Conservation (phyloP, 2,113 vertebrate species). For the Candoia aspera region DNA sequence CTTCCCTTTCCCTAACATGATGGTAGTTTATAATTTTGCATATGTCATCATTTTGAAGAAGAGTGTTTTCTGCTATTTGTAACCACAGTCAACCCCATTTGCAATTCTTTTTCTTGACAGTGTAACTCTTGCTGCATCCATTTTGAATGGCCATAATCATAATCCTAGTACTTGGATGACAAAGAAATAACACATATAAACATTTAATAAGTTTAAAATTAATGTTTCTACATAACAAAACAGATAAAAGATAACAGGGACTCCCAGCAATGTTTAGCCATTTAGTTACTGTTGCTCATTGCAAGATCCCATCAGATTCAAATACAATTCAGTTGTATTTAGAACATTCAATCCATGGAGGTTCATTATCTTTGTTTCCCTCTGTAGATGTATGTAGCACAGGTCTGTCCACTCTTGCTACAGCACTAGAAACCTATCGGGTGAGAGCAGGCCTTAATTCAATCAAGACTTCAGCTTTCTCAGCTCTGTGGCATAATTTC, state of each 20-base stretch:
- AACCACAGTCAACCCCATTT: background rate
- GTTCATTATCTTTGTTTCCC: background rate
- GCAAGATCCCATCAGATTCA: background rate
- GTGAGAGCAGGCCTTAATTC: background rate
- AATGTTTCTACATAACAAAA: background rate
- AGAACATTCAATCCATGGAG: background rate
- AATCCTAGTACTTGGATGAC: background rate
- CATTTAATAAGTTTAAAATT: background rate
- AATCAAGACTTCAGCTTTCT: background rate
- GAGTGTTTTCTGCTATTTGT: background rate
- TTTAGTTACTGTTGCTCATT: background rate
- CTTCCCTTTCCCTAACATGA: background rate
- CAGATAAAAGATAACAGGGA: background rate
- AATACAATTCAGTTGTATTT: background rate
- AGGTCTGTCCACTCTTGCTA: background rate
- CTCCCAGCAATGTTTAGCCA: background rate
- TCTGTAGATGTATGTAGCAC: background rate
- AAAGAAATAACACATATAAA: background rate
- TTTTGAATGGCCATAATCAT: background rate
- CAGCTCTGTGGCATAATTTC: background rate
- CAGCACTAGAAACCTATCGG: background rate
- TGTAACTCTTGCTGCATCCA: background rate
- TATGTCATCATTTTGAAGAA: background rate
- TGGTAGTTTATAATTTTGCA: background rate
- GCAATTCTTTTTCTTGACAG: background rate